Evolutionary conservation across 2,113 vertebrate species (phyloP), one percentile per base, ranked within the genome.

Genomic region (Alligator mississippiensis): DNA sequence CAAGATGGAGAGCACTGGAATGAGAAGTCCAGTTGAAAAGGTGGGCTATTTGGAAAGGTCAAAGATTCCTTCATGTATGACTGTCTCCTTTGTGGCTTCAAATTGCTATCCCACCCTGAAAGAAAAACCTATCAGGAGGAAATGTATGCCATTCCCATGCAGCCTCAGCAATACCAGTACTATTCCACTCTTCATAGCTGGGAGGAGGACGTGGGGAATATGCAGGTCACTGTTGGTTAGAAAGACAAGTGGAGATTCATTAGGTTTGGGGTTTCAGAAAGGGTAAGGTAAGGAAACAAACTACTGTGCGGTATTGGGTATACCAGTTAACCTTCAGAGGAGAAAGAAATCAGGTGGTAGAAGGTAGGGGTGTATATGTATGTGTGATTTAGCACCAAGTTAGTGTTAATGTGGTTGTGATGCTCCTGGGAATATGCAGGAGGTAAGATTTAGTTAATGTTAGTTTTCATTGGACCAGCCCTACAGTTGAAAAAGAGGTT

Each of bases 101-200:
- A 2, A 0, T 0, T 60, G 77, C 1, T 4, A 85, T 22, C 3
- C 1, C 59, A 18, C 47, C 2, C 59, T 30, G 6, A 25, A 62
- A 62, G 61, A 47, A 22, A 62, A 62, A 3, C 81, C 57, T 68
- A 61, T 76, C 64, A 70, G 9, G 63, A 61, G 4, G 54, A 27
- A 62, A n/a, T 76, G 79, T 16, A 9, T 62, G 12, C 0, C 60
- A 0, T 82, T 64, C 3, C 63, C 5, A 80, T 57, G 61, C 60
- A 62, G 61, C 61, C 61, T 5, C 61, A 62, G 25, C 61, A 62
- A 62, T 25, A 62, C 4, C 22, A 62, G 61, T 62, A 74, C 4
- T 14, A 11, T 81, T 84, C 47, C 78, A 14, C 3, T 79, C 3
- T 4, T 78, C 18, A 76, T 12, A 21, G 78, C 18, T 62, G 72